Conservation (phyloP, 1,140 invertebrate genomes). For the Druon quercuslanigerum region DNA sequence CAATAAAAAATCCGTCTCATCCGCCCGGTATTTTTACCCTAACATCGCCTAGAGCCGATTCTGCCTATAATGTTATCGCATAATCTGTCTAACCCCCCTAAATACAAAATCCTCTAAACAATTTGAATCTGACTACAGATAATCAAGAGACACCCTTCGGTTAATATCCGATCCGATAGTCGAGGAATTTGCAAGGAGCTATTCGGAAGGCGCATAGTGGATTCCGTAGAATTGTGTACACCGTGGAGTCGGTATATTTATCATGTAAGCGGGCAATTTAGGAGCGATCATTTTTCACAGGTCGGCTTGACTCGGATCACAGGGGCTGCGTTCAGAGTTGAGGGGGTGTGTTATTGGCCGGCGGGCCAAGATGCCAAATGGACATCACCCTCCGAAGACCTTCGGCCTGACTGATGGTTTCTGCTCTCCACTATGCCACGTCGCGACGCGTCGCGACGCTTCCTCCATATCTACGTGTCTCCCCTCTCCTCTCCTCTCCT, state of each 20-base stretch:
- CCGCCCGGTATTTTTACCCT: too few species aligned
- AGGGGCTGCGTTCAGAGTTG: constrained; percentile 42
- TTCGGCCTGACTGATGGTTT: constrained; percentile 72
- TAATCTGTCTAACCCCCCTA: too few species aligned
- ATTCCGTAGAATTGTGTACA: constrained; percentile 26
- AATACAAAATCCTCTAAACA: too few species aligned
- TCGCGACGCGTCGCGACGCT: constrained; percentile 57
- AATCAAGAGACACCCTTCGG: not conserved
- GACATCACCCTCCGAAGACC: constrained; percentile 67
- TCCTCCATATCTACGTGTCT: constrained; percentile 48
- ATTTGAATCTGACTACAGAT: too few species aligned
- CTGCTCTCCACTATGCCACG: constrained; percentile 53
- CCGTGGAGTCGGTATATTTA: constrained; percentile 69
- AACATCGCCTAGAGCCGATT: too few species aligned
- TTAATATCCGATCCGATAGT: not conserved
- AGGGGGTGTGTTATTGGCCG: constrained; percentile 70
- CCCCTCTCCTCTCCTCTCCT: constrained; percentile 47
- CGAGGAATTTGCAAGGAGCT: constrained; percentile 11
- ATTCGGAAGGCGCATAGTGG: constrained; percentile 4
- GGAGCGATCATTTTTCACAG: constrained; percentile 75
- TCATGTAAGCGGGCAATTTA: constrained; percentile 76
- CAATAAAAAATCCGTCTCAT: too few species aligned
- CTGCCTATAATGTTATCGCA: too few species aligned
- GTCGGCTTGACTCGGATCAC: constrained; percentile 65
- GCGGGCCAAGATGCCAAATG: constrained; percentile 68